These are phyloP conservation scores for Chlorocebus sabaeus DNA, from an alignment of 2,113 vertebrate genomes.

Conservation along the genomic window DNA sequence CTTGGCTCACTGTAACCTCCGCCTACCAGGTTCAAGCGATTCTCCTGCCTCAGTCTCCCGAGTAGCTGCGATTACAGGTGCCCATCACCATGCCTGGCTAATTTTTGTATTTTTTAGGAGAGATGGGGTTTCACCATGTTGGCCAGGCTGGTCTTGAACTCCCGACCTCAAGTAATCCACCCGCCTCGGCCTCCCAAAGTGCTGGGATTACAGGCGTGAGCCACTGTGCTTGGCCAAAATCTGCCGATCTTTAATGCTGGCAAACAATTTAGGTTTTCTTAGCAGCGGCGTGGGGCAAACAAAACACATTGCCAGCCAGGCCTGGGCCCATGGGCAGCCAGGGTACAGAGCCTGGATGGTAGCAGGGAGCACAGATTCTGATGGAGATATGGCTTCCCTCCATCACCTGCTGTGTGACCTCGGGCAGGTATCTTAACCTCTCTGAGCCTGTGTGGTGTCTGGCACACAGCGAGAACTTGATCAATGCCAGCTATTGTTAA, in stretches of 20 bases:
- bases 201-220: not conserved
- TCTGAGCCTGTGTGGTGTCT: not conserved
- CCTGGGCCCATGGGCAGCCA: not conserved
- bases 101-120: no score
- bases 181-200: no score
- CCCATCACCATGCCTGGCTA: fast-evolving
- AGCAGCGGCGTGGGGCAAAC: not conserved
- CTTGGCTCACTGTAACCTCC: no score
- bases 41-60: no score
- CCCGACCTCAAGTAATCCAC: no score
- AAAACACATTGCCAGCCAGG: not conserved
- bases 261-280: not conserved
- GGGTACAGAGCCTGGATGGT: not conserved
- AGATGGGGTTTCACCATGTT: no score
- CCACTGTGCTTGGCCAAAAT: no score
- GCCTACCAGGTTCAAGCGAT: no score
- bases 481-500: not conserved
- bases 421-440: not conserved
- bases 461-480: not conserved
- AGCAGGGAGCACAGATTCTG: not conserved
- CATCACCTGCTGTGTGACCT: not conserved
- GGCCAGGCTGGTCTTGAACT: no score
- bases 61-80: not conserved
- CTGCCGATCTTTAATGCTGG: not conserved
- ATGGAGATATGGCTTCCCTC: not conserved